Evolutionary conservation across 2,113 vertebrate species (phyloP).

Genomic region (Morphnarchus princeps): DNA sequence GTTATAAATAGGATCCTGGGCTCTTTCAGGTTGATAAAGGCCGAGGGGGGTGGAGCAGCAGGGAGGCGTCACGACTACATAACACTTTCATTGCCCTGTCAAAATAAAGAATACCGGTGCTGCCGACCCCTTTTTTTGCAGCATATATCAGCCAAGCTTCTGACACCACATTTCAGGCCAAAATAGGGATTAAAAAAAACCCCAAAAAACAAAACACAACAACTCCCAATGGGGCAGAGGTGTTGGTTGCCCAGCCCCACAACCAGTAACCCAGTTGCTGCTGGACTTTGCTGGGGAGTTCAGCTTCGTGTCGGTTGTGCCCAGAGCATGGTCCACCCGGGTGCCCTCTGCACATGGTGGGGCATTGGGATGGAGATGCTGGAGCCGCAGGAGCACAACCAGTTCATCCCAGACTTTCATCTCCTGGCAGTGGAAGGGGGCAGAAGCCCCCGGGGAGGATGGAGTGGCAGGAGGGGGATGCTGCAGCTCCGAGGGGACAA

Average conservation of each 20-base stretch:
- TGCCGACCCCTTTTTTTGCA: not conserved
- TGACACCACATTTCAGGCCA: not conserved
- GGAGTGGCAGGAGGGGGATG: not conserved
- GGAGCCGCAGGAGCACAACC: not conserved
- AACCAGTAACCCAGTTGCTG: not conserved
- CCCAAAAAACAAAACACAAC: no score
- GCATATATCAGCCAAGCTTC: constrained; percentile 15
- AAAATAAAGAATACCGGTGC: constrained; percentile 32
- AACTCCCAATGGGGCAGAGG: not conserved
- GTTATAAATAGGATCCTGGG: constrained; percentile 33
- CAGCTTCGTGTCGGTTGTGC: fast-evolving
- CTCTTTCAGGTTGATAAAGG: constrained; percentile 50
- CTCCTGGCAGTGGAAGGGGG: not conserved
- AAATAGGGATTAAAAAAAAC: not conserved
- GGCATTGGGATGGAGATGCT: not conserved
- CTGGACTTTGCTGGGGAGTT: not conserved
- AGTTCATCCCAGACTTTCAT: not conserved
- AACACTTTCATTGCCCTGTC: constrained; percentile 55
- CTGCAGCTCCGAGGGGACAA: not conserved
- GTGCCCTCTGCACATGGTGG: fast-evolving
- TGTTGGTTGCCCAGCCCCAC: not conserved
- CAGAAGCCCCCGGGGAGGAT: not conserved
- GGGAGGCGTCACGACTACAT: constrained; percentile 43
- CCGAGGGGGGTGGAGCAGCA: constrained; percentile 10
- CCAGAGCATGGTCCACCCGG: fast-evolving